A percentile compares a stretch with the other conserved stretches of the same genome.
Evolutionary conservation across 1,140 invertebrate genomes (phyloP).

Genomic region (Lepidurus couesii): DNA sequence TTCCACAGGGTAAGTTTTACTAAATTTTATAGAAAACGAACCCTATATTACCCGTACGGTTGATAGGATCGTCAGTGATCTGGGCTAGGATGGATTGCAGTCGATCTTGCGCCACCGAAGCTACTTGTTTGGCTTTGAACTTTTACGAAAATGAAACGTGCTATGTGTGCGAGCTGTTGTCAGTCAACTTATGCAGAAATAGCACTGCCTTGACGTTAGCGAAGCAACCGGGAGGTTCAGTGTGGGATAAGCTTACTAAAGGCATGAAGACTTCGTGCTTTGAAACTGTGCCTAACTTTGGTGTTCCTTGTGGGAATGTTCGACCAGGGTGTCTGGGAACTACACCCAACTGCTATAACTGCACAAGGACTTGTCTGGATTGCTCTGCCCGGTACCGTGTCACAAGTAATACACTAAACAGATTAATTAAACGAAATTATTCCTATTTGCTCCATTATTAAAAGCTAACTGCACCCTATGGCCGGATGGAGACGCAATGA

Average conservation of each 20-base stretch:
- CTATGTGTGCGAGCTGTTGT: neutral
- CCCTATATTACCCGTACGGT: neutral
- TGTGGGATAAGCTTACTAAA: neutral
- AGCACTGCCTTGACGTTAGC: neutral
- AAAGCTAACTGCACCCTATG: neutral
- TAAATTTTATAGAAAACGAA: too few species aligned
- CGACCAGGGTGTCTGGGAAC: neutral
- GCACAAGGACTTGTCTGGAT: neutral
- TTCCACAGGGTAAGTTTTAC: too few species aligned
- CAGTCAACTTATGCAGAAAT: neutral
- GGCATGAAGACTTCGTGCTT: neutral
- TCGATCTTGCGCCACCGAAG: neutral
- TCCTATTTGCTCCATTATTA: neutral
- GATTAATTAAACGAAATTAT: neutral
- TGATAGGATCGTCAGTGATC: neutral
- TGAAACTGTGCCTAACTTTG: neutral
- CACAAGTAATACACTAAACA: neutral
- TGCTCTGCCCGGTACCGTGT: neutral
- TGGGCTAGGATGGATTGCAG: neutral
- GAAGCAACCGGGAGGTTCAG: neutral
- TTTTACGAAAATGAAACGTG: neutral
- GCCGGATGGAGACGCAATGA: neutral
- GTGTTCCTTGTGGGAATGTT: neutral
- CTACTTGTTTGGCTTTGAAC: neutral
- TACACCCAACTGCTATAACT: neutral